phyloP scores from a whole-genome alignment of 2,797 vertebrate genomes.

The Rhincodon typus region DNA sequence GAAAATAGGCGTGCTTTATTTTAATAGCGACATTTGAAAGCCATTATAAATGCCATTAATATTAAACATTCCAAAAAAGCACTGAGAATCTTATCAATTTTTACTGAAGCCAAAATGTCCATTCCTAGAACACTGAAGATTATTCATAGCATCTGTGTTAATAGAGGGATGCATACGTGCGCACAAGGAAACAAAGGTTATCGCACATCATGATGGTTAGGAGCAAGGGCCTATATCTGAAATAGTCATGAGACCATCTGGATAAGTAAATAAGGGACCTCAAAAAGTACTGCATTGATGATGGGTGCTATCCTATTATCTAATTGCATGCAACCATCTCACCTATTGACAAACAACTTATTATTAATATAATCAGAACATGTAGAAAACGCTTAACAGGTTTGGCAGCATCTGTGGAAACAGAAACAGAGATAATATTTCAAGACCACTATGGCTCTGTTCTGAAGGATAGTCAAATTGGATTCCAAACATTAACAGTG shows the following conservation, averaged over 20 bases:
- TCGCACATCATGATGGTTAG: not conserved
- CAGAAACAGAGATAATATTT: too few relatives aligned
- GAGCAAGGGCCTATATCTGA: not conserved
- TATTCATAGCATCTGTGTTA: not conserved
- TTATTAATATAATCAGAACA: not conserved
- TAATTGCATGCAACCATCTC: not conserved
- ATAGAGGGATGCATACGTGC: not conserved
- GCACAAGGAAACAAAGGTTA: not conserved
- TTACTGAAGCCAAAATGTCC: not conserved
- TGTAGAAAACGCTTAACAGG: too few relatives aligned
- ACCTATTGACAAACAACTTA: not conserved
- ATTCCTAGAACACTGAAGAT: not conserved
- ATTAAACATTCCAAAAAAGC: not conserved
- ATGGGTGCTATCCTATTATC: not conserved
- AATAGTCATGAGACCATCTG: not conserved
- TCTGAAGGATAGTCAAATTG: too few relatives aligned
- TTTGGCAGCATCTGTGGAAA: too few relatives aligned
- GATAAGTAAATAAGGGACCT: not conserved
- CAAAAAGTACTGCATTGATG: not conserved
- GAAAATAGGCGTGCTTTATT: not conserved
- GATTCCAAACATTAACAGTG: too few relatives aligned
- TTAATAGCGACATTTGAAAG: not conserved
- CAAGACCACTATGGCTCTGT: too few relatives aligned
- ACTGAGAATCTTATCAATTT: not conserved
- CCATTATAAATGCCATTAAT: not conserved